phyloP scores from a whole-genome alignment of 2,888 invertebrate genomes.

The Mongoloraphidia duomilia region DNA sequence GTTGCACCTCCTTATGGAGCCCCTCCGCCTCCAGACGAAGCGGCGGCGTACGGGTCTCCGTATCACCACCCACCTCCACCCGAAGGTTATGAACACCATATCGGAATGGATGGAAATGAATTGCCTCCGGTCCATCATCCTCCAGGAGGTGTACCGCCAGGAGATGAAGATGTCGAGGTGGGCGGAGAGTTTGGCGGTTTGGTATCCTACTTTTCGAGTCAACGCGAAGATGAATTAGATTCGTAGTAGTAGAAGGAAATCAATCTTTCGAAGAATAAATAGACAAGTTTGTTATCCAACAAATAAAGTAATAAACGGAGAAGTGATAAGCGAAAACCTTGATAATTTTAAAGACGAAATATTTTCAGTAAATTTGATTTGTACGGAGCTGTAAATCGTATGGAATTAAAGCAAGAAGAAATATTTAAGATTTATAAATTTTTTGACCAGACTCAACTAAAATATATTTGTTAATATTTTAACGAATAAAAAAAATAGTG shows the following conservation, averaged over 20 bases:
- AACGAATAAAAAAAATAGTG: too few species aligned
- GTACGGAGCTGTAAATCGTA: too few species aligned
- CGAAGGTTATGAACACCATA: slow-evolving; percentile 8
- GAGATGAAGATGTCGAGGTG: slow-evolving; percentile 38
- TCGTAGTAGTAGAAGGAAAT: slow-evolving; percentile 39
- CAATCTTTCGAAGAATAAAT: background rate
- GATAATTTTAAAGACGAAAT: too few species aligned
- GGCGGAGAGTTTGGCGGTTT: slow-evolving; percentile 75
- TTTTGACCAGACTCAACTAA: too few species aligned
- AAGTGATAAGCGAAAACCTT: too few species aligned
- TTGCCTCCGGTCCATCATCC: slow-evolving; percentile 9
- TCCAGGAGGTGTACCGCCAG: slow-evolving; percentile 21
- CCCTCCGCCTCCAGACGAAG: slow-evolving; percentile 21
- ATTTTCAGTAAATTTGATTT: too few species aligned
- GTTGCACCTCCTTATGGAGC: slow-evolving; percentile 22
- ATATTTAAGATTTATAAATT: too few species aligned
- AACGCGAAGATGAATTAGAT: slow-evolving; percentile 76
- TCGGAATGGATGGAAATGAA: slow-evolving; percentile 9
- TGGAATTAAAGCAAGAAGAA: too few species aligned
- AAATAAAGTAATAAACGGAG: too few species aligned
- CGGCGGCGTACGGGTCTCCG: slow-evolving; percentile 11
- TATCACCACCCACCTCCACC: slow-evolving; percentile 12
- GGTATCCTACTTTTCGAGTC: slow-evolving; percentile 85
- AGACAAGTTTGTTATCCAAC: too few species aligned
- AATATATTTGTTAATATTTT: too few species aligned